Evolutionary conservation across 2,113 vertebrate genomes (phyloP), one percentile per base, ranked within the genome.

Genomic region (Cyprinodon brontotheroides): DNA sequence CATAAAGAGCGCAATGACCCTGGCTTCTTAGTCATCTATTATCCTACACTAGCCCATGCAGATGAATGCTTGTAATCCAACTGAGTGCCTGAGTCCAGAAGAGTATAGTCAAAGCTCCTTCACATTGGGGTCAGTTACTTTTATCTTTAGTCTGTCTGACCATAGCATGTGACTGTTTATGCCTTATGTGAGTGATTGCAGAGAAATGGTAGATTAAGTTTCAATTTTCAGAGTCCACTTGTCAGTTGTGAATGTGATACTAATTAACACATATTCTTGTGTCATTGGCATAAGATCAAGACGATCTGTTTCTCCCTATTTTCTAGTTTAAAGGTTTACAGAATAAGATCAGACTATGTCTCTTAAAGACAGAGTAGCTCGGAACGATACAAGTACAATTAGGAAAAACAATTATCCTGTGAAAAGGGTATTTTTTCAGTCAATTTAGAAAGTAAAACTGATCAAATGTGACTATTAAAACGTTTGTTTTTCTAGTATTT

Each of bases 71-170:
- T 39, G 63, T 66, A 77, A 12, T 7, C 75, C 0, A 61, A 81
- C 81, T 89, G 87, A 91, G 80, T 90, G 91, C 90, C 85, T 67
- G 64, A 73, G 67, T 65, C 65, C 89, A 87, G 89, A 84, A 47
- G 76, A 86, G 66, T 53, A 66, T 12, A 61, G 82, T 80, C 69
- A 68, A 85, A 75, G 75, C 50, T 80, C 65, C 79, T 61, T 39
- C 68, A 68, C 36, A 75, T 71, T 80, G 77, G 82, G 81, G 89
- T 89, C 85, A 87, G 20, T 64, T 72, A 60, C 53, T 87, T 81
- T 92, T 89, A 88, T 88, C 89, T 88, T 78, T 78, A 82, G 82
- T 82, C 11, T 73, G 81, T 88, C 78, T 90, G 86, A 86, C 86
- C 85, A 86, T 22, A 74, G 78, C 15, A 37, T 65, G 70, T 57